Evolutionary conservation across 2,797 vertebrate species (phyloP), one percentile per base, ranked within the genome.

Genomic region (Apodemus agrarius): DNA sequence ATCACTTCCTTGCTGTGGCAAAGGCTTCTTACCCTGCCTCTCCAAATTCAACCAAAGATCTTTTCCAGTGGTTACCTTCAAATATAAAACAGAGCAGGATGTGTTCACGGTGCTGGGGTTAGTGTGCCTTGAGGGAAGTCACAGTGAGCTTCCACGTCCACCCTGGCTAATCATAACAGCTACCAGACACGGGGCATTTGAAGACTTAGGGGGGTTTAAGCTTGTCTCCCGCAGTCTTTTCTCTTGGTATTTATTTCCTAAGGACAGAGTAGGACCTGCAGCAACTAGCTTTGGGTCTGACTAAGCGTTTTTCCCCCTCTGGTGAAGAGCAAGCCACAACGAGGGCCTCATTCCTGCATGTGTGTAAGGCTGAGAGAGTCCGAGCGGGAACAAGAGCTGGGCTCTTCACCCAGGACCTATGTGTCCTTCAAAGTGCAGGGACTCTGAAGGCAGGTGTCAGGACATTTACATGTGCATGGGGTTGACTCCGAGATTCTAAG

Each of bases 191-290:
- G 0, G 61, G 29, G 79, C 43, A n/a, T n/a, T 34, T 0, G 82
- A 72, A 75, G 26, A n/a, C 89, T 46, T 49, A 19, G 86, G 29
- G 94, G 61, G 43, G 10, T 43, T 65, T 94, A 90, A 93, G 90
- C 85, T 76, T 87, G 59, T 79, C 89, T 92, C 86, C 89, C 5
- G 72, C 1, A 43, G 95, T 93, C 90, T 90, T 94, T 95, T 63
- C 86, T 95, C 75, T 43, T 83, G 95, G 91, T 87, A 97, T 97
- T 97, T 97, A 97, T 97, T 97, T 97, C 97, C 96, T 97, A 94
- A 97, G 96, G 96, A 96, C 93, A 52, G 84, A 85, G 87, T 22
- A 63, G 81, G 97, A 88, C 97, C 96, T 97, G 97, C 96, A 96
- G 91, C 31, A 37, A 97, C 97, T 97, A 90, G 97, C 96, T 83